These are phyloP conservation scores for Clitarchus hookeri DNA, from an alignment of 2,888 invertebrate species.

Conservation along the genomic window DNA sequence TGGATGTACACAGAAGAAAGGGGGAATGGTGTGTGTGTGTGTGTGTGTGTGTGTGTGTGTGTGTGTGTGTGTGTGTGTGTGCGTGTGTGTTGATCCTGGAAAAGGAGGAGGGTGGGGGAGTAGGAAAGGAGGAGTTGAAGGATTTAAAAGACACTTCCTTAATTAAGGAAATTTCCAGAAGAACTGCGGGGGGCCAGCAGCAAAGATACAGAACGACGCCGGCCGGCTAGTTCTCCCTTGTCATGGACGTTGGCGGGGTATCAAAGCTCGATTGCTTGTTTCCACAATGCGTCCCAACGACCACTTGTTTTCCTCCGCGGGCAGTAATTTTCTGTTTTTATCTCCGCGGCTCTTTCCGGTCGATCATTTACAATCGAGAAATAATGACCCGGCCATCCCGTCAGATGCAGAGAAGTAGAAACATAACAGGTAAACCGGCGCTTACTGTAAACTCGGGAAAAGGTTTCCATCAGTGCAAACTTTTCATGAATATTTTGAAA, in stretches of 20 bases:
- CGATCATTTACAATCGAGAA: background rate
- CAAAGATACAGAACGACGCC: background rate
- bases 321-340: background rate
- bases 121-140: constrained; percentile 21
- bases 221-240: background rate
- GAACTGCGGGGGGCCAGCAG: constrained; percentile 26
- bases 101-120: background rate
- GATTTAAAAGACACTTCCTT: constrained; percentile 39
- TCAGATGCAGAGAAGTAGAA: too few relatives aligned
- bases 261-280: background rate
- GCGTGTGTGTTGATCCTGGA: background rate
- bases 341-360: background rate
- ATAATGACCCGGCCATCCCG: too few relatives aligned
- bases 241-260: constrained; percentile 11
- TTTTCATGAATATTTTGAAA: too few relatives aligned
- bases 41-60: background rate
- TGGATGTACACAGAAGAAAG: background rate
- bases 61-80: background rate
- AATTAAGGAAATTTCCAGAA: constrained; percentile 40
- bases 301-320: background rate
- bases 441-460: too few relatives aligned
- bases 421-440: too few relatives aligned
- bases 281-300: background rate
- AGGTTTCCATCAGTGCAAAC: too few relatives aligned
- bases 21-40: background rate